Evolutionary conservation across 2,888 invertebrate genomes (phyloP), one percentile per base, ranked within the genome.

Genomic region (Xiphydria camelus): DNA sequence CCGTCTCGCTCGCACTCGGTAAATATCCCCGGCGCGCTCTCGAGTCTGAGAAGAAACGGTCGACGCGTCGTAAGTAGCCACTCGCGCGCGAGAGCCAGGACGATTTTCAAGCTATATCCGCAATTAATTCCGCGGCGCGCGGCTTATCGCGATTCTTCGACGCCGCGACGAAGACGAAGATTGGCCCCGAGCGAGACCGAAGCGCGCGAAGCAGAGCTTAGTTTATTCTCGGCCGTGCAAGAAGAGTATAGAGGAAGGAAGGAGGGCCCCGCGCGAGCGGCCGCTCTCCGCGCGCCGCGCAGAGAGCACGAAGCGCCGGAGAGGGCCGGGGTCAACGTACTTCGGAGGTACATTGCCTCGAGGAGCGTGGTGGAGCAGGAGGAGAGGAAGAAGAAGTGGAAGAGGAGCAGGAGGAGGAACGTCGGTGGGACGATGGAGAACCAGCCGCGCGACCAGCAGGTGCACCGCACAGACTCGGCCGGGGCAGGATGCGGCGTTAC

Each of bases 271-370:
- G 25, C 46, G 47, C 29, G 45, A 44, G 49, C 49, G 51, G 51
- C 41, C 41, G 37, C 35, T 43, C 41, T 42, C 32, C 41, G 55
- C 43, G 47, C 46, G 45, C 52, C 47, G 49, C 48, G 57, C 51
- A 52, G 43, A 35, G 52, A 41, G 40, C 29, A 18, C 37, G 19
- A n/a, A 19, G 29, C 41, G 42, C 43, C 41, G 39, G 45, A 52
- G 53, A 49, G 35, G 53, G 47, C 39, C 49, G 63, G 66, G 64
- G 72, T 73, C 73, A 72, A 72, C 54, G 72, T 53, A 64, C 71
- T 58, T 53, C 47, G 45, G 64, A 60, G 64, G 74, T 73, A 64
- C 74, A 73, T 70, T 72, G 74, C 72, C 73, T 68, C 60, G 59
- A 59, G 64, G 41, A 35, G 33, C 19, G 41, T 31, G 26, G 42